phyloP scores from a whole-genome alignment of 2,888 invertebrate genomes.

The Volucella inflata region DNA sequence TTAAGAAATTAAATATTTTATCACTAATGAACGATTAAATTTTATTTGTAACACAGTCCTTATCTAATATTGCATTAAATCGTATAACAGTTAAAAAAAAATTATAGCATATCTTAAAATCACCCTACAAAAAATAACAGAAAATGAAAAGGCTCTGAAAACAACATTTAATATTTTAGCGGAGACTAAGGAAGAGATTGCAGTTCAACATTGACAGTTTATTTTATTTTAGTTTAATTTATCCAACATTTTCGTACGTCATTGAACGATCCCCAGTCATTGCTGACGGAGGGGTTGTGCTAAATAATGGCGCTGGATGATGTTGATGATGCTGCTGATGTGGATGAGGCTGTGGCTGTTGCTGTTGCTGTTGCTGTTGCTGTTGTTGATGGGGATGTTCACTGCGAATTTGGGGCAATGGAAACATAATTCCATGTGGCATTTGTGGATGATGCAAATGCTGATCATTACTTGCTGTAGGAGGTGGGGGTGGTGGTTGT shows the following conservation, averaged over 20 bases:
- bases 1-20: not conserved
- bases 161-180: slow-evolving; percentile 53
- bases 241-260: slow-evolving; percentile 82
- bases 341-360: slow-evolving; percentile 80
- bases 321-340: slow-evolving; percentile 81
- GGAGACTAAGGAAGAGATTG: slow-evolving; percentile 62
- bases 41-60: slow-evolving; percentile 70
- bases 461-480: slow-evolving; percentile 77
- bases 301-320: slow-evolving; percentile 81
- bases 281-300: slow-evolving; percentile 78
- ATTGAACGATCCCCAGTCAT: slow-evolving; percentile 82
- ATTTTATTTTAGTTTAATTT: slow-evolving; percentile 75
- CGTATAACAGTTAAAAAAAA: slow-evolving; percentile 66
- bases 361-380: slow-evolving; percentile 80
- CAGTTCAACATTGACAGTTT: slow-evolving; percentile 30
- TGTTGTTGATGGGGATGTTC: slow-evolving; percentile 80
- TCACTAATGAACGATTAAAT: slow-evolving; percentile 59
- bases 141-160: slow-evolving; percentile 35
- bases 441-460: slow-evolving; percentile 82
- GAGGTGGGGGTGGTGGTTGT: slow-evolving; percentile 81
- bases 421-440: slow-evolving; percentile 83
- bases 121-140: slow-evolving; percentile 30
- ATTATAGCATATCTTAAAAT: slow-evolving; percentile 44
- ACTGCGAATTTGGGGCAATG: slow-evolving; percentile 80
- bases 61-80: slow-evolving; percentile 73